Percentiles rank a stretch among this genome's conserved stretches.
These are phyloP conservation scores for Marmota flaviventris DNA, from an alignment of 2,113 vertebrate genomes.

Conservation along the genomic window DNA sequence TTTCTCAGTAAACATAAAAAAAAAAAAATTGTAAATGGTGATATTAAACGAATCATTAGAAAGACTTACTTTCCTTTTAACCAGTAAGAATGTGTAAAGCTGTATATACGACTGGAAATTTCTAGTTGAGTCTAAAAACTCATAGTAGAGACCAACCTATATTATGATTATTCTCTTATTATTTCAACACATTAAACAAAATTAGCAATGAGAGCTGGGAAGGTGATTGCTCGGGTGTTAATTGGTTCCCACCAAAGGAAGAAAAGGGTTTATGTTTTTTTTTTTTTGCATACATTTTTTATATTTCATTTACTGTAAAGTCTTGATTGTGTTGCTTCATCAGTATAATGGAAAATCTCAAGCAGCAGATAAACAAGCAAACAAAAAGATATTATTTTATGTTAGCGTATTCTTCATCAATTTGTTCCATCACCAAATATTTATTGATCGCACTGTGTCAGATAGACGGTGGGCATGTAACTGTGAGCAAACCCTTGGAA, in stretches of 20 bases:
- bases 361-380: constrained; percentile 17
- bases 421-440: not conserved
- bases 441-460: not conserved
- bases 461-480: not conserved
- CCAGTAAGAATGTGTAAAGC: not conserved
- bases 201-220: not conserved
- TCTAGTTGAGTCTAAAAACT: constrained; percentile 48
- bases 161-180: not conserved
- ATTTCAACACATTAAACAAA: not conserved
- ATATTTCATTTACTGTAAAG: not conserved
- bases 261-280: not conserved
- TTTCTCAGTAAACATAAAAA: constrained; percentile 63
- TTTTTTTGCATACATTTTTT: not conserved
- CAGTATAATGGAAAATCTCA: not conserved
- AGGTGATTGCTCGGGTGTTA: not conserved
- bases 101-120: not conserved
- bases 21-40: constrained; percentile 53
- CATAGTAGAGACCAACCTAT: not conserved
- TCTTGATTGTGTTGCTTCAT: not conserved
- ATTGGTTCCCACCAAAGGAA: not conserved
- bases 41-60: constrained; percentile 56
- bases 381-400: constrained; percentile 5
- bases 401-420: constrained; percentile 5
- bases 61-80: constrained; percentile 9
- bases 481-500: not conserved